Conservation (phyloP, 2,888 invertebrate species). For the Cistogaster globosa region DNA sequence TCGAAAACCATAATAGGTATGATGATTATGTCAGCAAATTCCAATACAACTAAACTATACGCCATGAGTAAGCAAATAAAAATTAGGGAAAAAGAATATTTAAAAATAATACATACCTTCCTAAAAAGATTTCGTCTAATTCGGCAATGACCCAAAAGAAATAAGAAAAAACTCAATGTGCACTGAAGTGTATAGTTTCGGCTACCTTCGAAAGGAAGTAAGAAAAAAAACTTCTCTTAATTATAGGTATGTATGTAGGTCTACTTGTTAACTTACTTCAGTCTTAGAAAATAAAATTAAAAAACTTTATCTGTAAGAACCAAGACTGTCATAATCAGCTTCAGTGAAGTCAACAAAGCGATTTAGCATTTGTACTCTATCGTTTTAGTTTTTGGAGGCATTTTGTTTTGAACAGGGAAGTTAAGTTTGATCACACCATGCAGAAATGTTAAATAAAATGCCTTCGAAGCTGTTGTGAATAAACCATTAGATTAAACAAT, state of each 20-base stretch:
- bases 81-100: conserved; percentile 17
- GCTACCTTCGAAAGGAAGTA: conserved; percentile 16
- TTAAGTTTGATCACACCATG: conserved; percentile 35
- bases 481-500: conserved; percentile 63
- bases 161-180: conserved; percentile 50
- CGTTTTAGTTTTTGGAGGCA: neutral
- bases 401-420: conserved; percentile 25
- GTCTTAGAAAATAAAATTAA: conserved; percentile 29
- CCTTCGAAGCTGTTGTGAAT: conserved; percentile 49
- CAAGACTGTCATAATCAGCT: conserved; percentile 55
- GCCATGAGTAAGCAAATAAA: conserved; percentile 45
- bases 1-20: conserved; percentile 28
- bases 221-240: conserved; percentile 57
- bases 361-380: conserved; percentile 45
- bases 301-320: neutral
- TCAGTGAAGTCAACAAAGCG: conserved; percentile 58
- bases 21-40: conserved; percentile 59
- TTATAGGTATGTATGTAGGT: conserved; percentile 43
- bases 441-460: conserved; percentile 63
- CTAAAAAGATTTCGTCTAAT: conserved; percentile 25
- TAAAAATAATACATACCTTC: conserved; percentile 51
- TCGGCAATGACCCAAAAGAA: conserved; percentile 35
- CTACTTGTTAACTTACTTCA: conserved; percentile 54
- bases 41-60: conserved; percentile 56
- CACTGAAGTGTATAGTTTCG: conserved; percentile 59